These are phyloP conservation scores for Picathartes gymnocephalus DNA, from an alignment of 2,113 vertebrate species.

Conservation along the genomic window DNA sequence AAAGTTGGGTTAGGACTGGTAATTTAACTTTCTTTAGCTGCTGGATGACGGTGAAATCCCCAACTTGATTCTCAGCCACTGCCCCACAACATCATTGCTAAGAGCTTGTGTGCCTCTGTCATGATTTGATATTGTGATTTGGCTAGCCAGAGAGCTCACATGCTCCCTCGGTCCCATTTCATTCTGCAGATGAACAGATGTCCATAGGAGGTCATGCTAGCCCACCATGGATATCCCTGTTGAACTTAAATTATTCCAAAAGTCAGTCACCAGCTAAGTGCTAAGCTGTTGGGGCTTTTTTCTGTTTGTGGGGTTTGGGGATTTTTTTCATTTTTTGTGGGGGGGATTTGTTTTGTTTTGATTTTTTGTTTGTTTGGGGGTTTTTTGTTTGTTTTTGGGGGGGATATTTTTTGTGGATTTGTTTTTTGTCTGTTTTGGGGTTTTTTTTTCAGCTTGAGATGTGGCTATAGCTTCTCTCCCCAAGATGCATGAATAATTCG, in stretches of 20 bases:
- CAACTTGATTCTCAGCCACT: neutral
- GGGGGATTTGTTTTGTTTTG: too few relatives aligned
- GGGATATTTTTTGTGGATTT: too few relatives aligned
- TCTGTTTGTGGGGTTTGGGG: too few relatives aligned
- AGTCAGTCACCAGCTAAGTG: neutral
- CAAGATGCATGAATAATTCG: neutral
- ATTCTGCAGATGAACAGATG: neutral
- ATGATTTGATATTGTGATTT: neutral
- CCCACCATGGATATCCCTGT: neutral
- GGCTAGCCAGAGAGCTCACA: neutral
- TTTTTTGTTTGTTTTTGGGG: neutral
- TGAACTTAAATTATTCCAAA: neutral
- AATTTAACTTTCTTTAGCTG: neutral
- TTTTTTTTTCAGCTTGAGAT: neutral
- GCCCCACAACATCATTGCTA: neutral
- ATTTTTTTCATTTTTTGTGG: neutral
- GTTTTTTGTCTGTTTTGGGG: too few relatives aligned
- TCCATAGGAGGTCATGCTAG: neutral
- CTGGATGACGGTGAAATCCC: neutral
- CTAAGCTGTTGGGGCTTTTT: neutral
- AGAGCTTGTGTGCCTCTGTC: neutral
- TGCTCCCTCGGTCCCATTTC: fast-evolving
- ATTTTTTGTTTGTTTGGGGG: neutral
- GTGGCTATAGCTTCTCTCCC: neutral
- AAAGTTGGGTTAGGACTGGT: neutral